Percentiles rank a stretch among this genome's conserved stretches.
These are phyloP conservation scores for Prolemur simus DNA, from an alignment of 2,113 vertebrate species.

Conservation along the genomic window DNA sequence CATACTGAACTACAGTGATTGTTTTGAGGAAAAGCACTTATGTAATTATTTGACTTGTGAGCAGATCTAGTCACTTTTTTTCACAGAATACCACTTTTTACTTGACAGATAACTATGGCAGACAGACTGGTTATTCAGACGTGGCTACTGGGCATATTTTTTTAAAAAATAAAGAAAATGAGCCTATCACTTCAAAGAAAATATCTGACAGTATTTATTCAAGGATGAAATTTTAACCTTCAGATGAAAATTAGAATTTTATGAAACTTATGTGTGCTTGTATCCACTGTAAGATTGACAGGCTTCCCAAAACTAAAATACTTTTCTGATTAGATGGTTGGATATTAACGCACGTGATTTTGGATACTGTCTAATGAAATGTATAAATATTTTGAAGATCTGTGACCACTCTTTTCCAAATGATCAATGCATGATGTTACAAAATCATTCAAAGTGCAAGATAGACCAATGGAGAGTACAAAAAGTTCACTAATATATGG, in stretches of 20 bases:
- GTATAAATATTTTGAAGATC: conserved; percentile 16
- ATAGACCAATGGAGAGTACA: neutral
- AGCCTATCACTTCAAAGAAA: conserved; percentile 35
- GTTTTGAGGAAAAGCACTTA: conserved; percentile 27
- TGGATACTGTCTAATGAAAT: conserved; percentile 31
- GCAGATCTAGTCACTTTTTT: neutral
- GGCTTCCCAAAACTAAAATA: conserved; percentile 7
- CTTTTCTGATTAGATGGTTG: neutral
- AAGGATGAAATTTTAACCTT: conserved; percentile 35
- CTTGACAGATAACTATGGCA: conserved; percentile 25
- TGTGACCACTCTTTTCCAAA: conserved; percentile 7
- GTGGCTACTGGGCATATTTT: neutral
- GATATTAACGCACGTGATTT: neutral
- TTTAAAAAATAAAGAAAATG: conserved; percentile 13
- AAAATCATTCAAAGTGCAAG: conserved; percentile 32
- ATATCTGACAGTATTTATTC: neutral
- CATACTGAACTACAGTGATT: neutral
- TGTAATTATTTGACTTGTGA: neutral
- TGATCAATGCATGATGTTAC: neutral
- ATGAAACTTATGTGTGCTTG: neutral
- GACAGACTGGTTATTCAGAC: conserved; percentile 30
- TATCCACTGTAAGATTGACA: neutral
- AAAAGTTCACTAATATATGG: conserved; percentile 7
- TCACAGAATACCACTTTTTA: neutral
- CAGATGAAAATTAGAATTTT: conserved; percentile 20